These are phyloP conservation scores for Contarinia nasturtii DNA, from an alignment of 1,140 invertebrate genomes.

Conservation along the genomic window DNA sequence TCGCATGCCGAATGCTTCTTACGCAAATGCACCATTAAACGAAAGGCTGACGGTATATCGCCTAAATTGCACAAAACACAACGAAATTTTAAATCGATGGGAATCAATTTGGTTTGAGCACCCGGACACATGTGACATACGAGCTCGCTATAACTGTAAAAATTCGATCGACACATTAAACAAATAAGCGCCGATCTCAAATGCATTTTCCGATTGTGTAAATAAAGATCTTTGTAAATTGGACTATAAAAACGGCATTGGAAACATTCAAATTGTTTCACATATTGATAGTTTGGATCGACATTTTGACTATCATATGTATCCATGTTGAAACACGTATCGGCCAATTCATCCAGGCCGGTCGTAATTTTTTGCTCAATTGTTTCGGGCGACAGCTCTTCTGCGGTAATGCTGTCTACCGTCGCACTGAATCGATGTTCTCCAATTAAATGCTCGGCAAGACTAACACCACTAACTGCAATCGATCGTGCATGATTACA, in stretches of 20 bases:
- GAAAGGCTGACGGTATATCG: slow-evolving; percentile 60
- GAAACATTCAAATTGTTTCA: slow-evolving; percentile 60
- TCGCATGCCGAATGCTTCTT: slow-evolving; percentile 68
- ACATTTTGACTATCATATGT: slow-evolving; percentile 32
- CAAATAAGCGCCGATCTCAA: slow-evolving; percentile 58
- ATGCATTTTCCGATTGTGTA: slow-evolving; percentile 68
- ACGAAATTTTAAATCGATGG: slow-evolving; percentile 31
- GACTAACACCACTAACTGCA: slow-evolving; percentile 58
- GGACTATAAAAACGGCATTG: slow-evolving; percentile 55
- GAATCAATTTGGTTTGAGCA: slow-evolving; percentile 36
- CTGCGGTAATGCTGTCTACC: slow-evolving; percentile 50
- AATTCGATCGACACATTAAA: slow-evolving; percentile 68
- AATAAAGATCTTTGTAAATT: slow-evolving; percentile 61
- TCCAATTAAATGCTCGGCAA: slow-evolving; percentile 54
- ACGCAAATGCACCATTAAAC: slow-evolving; percentile 65
- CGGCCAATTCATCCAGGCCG: slow-evolving; percentile 35
- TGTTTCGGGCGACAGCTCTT: slow-evolving; percentile 47
- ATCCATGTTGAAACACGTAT: slow-evolving; percentile 48
- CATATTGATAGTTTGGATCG: slow-evolving; percentile 25
- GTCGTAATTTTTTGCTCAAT: slow-evolving; percentile 44
- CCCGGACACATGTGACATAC: slow-evolving; percentile 69
- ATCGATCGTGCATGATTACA: slow-evolving; percentile 67
- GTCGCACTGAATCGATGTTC: slow-evolving; percentile 54
- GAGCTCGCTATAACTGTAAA: slow-evolving; percentile 68
- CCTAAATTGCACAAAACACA: slow-evolving; percentile 55